phyloP scores from a whole-genome alignment of 1,140 invertebrate species.

The Trinorchestia longiramus region DNA sequence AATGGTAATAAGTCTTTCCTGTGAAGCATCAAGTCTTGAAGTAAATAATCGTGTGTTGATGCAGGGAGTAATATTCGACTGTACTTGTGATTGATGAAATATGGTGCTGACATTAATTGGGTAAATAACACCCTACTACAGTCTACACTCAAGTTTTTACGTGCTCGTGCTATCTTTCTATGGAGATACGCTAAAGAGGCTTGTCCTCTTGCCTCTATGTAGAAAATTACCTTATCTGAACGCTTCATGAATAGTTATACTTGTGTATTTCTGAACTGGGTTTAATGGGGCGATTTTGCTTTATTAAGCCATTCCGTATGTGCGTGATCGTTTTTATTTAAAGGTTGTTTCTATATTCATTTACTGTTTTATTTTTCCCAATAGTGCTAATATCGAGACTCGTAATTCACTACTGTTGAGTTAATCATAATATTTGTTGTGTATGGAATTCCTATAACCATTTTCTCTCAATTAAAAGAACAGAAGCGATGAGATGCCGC shows the following conservation, averaged over 20 bases:
- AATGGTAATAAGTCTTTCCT: not conserved
- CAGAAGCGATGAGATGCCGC: not conserved
- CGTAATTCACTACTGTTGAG: not conserved
- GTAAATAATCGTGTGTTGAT: not conserved
- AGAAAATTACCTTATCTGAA: not conserved
- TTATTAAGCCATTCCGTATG: not conserved
- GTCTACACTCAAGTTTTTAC: not conserved
- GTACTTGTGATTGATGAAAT: not conserved
- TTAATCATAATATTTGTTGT: not conserved
- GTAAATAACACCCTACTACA: not conserved
- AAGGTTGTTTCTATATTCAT: not conserved
- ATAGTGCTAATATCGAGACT: not conserved
- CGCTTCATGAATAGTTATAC: not conserved
- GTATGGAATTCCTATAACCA: not conserved
- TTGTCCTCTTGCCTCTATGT: not conserved
- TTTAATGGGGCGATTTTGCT: not conserved
- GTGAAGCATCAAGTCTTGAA: not conserved
- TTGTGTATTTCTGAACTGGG: not conserved
- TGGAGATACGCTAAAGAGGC: not conserved
- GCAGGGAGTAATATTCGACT: not conserved
- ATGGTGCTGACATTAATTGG: not conserved
- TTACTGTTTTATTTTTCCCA: not conserved
- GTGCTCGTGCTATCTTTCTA: not conserved
- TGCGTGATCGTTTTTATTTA: not conserved
- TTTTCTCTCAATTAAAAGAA: not conserved